These are phyloP conservation scores for Tinamus guttatus DNA, from an alignment of 2,113 vertebrate genomes.

Conservation along the genomic window DNA sequence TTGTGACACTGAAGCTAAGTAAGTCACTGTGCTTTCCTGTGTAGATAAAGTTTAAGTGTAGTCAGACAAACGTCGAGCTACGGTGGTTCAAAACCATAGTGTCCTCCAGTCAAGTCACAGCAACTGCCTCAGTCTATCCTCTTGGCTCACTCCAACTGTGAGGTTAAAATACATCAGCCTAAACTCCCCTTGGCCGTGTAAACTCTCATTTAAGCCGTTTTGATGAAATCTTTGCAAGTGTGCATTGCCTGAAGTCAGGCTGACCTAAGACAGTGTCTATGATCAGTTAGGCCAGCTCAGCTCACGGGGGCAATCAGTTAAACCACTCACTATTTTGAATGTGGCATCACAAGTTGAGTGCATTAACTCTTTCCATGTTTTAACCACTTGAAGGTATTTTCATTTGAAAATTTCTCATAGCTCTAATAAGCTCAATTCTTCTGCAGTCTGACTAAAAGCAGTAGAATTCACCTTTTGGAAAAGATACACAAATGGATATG, in stretches of 20 bases:
- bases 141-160: not conserved
- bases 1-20: slow-evolving; percentile 12
- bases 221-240: not conserved
- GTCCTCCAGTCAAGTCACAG: slow-evolving; percentile 9
- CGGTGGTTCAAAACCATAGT: not conserved
- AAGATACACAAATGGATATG: slow-evolving; percentile 56
- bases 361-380: slow-evolving; percentile 63
- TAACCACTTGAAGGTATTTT: slow-evolving; percentile 65
- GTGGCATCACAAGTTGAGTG: slow-evolving; percentile 14
- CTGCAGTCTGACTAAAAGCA: slow-evolving; percentile 55
- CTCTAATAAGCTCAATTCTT: slow-evolving; percentile 51
- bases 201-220: not conserved
- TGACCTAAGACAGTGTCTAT: not conserved
- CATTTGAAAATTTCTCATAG: slow-evolving; percentile 39
- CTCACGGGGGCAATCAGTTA: not conserved
- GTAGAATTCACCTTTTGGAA: slow-evolving; percentile 60
- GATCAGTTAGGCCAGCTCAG: not conserved
- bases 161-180: not conserved
- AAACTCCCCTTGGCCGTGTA: not conserved
- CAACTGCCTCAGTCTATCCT: not conserved
- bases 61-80: slow-evolving; percentile 42
- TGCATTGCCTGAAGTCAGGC: not conserved
- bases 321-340: not conserved
- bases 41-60: slow-evolving; percentile 10
- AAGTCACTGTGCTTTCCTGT: not conserved